Evolutionary conservation across 2,797 vertebrate genomes (phyloP).

Genomic region (Calcarius lapponicus): DNA sequence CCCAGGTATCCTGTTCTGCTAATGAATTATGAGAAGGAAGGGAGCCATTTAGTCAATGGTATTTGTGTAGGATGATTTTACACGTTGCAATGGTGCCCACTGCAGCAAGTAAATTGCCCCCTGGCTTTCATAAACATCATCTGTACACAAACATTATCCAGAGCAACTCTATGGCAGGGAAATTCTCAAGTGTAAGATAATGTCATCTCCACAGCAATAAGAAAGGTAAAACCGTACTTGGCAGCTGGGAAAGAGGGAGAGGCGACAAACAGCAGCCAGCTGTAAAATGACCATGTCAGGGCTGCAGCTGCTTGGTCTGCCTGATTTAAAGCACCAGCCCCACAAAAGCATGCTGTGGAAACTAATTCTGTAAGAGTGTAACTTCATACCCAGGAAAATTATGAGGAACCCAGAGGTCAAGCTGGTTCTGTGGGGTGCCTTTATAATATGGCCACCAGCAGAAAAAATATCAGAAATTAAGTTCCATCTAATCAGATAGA

Average conservation of each 20-base stretch:
- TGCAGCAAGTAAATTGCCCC: slow-evolving; percentile 58
- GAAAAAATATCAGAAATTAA: slow-evolving; percentile 35
- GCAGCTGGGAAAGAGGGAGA: slow-evolving; percentile 50
- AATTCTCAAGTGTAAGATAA: slow-evolving; percentile 67
- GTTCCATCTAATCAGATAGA: slow-evolving; percentile 46
- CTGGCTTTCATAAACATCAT: slow-evolving; percentile 70
- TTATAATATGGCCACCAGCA: background rate
- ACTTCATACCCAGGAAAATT: slow-evolving; percentile 24
- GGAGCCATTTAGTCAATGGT: slow-evolving; percentile 47
- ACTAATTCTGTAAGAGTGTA: slow-evolving; percentile 13
- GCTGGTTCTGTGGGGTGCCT: slow-evolving; percentile 21
- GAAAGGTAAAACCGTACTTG: slow-evolving; percentile 53
- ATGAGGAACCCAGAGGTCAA: slow-evolving; percentile 33
- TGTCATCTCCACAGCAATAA: slow-evolving; percentile 58
- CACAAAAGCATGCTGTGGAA: slow-evolving; percentile 32
- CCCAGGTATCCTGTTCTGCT: background rate
- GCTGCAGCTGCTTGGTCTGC: slow-evolving; percentile 48
- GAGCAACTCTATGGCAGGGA: slow-evolving; percentile 24
- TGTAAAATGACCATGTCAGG: slow-evolving; percentile 54
- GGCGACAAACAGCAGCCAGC: slow-evolving; percentile 59
- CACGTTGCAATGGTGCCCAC: slow-evolving; percentile 35
- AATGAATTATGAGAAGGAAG: slow-evolving; percentile 53
- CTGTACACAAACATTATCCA: slow-evolving; percentile 67
- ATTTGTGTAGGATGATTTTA: slow-evolving; percentile 57
- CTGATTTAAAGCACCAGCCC: slow-evolving; percentile 58